Percentiles rank a stretch among this genome's conserved stretches.
phyloP scores from a whole-genome alignment of 2,888 invertebrate species.

The Ellobium chinense region DNA sequence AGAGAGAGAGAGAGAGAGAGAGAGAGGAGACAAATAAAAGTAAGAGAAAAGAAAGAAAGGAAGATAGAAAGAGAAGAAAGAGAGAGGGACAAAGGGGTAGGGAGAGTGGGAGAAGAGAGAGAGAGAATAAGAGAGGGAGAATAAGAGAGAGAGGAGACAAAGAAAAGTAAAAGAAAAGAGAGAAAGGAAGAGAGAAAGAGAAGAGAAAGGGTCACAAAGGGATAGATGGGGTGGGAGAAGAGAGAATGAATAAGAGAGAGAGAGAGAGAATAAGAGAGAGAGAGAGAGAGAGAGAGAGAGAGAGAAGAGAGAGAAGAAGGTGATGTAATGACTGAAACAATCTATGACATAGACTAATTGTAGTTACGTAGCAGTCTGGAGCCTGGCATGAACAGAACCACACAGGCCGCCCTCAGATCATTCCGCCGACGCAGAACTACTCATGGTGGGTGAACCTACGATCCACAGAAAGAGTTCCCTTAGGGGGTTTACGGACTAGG shows the following conservation, averaged over 20 bases:
- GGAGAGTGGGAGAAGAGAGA: neutral
- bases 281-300: neutral
- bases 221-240: neutral
- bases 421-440: too few relatives aligned
- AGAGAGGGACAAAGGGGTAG: neutral
- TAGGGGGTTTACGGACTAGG: too few relatives aligned
- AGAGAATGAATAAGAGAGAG: neutral
- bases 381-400: too few relatives aligned
- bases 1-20: neutral
- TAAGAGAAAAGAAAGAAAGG: neutral
- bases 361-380: too few relatives aligned
- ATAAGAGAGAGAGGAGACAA: neutral
- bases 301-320: too few relatives aligned
- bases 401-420: too few relatives aligned
- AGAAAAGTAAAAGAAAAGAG: neutral
- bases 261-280: slow-evolving; percentile 1
- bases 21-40: neutral
- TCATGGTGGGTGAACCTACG: too few relatives aligned
- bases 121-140: neutral
- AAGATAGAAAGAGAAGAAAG: slow-evolving; percentile 7
- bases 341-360: too few relatives aligned
- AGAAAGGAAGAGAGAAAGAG: neutral
- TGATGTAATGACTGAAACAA: too few relatives aligned
- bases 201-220: neutral
- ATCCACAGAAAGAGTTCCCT: too few relatives aligned